Evolutionary conservation across 30 jellyfish, hydroid and myxozoan species (phyloP).

Genomic region (Turritopsis rubra): DNA sequence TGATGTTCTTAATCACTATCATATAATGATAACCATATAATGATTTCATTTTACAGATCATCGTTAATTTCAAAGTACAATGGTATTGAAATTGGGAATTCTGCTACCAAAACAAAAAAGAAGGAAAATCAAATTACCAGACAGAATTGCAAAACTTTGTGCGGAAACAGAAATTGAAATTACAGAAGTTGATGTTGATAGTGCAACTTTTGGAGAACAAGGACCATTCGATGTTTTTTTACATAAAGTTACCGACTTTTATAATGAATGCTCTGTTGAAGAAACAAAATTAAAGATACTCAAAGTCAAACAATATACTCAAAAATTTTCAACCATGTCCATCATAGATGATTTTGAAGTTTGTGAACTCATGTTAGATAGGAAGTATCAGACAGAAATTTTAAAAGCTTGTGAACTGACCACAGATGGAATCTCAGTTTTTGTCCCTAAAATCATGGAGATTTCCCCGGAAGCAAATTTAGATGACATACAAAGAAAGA

Average conservation of each 20-base stretch:
- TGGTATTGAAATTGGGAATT: conserved; percentile 43
- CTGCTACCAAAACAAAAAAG: conserved; percentile 48
- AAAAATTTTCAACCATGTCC: conserved; percentile 12
- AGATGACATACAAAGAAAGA: conserved; percentile 14
- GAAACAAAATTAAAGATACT: conserved; percentile 38
- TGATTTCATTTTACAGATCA: not conserved
- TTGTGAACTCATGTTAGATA: conserved; percentile 25
- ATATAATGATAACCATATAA: no score
- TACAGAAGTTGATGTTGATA: conserved; percentile 44
- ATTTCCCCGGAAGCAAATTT: conserved; percentile 9
- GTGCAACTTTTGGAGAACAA: conserved; percentile 16
- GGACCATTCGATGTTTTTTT: conserved; percentile 84
- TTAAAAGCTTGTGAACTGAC: conserved; percentile 48
- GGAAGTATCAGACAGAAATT: conserved; percentile 34
- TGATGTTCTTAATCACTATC: no score
- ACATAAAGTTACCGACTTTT: conserved; percentile 76
- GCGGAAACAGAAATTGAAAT: conserved; percentile 33
- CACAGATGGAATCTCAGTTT: conserved; percentile 39
- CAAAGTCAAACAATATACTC: conserved; percentile 34
- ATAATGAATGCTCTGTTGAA: conserved; percentile 36
- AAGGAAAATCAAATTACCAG: conserved; percentile 61
- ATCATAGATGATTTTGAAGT: conserved; percentile 56
- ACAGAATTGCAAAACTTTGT: conserved; percentile 37
- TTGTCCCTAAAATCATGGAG: conserved; percentile 69
- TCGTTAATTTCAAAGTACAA: not conserved